A percentile compares a stretch with the other conserved stretches of the same genome.
These are phyloP conservation scores for Pao palembangensis DNA, from an alignment of 2,113 vertebrate species.

Conservation along the genomic window DNA sequence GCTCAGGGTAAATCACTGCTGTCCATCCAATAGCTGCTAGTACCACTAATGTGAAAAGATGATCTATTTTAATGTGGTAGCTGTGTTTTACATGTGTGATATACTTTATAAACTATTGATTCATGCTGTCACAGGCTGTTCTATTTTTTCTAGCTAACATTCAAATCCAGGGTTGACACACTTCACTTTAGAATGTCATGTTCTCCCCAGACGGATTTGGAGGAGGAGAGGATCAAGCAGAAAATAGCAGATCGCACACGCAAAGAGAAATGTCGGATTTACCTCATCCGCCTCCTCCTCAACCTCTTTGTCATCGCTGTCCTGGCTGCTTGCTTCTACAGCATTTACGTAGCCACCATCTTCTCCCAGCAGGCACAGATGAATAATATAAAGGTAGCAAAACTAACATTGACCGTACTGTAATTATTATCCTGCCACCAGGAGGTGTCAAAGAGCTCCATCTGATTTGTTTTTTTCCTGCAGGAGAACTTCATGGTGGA, in stretches of 20 bases:
- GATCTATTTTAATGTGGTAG: no score
- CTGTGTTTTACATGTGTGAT: neutral
- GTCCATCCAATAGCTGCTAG: neutral
- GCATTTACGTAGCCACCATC: slow-evolving; percentile 85
- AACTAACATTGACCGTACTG: neutral
- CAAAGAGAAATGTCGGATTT: slow-evolving; percentile 82
- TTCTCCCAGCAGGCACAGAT: slow-evolving; percentile 80
- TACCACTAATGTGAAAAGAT: no score
- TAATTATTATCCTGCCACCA: no score
- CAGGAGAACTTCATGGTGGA: slow-evolving; percentile 70
- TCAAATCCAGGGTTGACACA: no score
- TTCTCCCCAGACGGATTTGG: slow-evolving; percentile 82
- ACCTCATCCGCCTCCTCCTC: slow-evolving; percentile 79
- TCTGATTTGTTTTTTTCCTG: neutral
- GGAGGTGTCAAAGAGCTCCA: no score
- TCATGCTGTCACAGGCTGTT: no score
- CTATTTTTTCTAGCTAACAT: no score
- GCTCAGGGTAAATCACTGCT: slow-evolving; percentile 75
- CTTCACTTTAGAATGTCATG: neutral
- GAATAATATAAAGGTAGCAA: slow-evolving; percentile 30
- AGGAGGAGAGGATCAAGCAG: slow-evolving; percentile 86
- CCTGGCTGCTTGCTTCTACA: slow-evolving; percentile 85
- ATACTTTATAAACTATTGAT: no score
- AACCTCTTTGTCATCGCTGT: slow-evolving; percentile 84
- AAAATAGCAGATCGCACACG: slow-evolving; percentile 83